phyloP scores from a whole-genome alignment of 2,888 invertebrate genomes.

The Eremobia ochroleuca region DNA sequence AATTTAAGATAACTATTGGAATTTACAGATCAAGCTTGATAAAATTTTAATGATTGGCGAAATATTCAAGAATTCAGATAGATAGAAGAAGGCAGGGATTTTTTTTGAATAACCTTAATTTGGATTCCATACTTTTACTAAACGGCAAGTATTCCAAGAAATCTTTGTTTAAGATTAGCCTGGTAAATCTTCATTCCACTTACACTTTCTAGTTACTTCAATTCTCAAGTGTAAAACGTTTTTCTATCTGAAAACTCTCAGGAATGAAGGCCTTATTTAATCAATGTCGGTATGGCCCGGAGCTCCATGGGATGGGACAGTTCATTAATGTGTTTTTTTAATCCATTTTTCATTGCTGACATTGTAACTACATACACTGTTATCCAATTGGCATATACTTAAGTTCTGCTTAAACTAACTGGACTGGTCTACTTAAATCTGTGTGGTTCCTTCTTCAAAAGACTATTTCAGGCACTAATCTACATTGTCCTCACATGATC shows the following conservation, averaged over 20 bases:
- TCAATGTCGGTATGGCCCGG: conserved; percentile 5
- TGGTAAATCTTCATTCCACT: neutral
- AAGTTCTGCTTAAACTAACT: too few relatives aligned
- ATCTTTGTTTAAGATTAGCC: neutral
- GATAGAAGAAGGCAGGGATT: too few relatives aligned
- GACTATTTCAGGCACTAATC: too few relatives aligned
- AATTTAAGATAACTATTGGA: neutral
- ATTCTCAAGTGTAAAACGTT: conserved; percentile 10
- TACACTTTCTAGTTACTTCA: conserved; percentile 13
- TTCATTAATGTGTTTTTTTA: too few relatives aligned
- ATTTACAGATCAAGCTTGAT: neutral
- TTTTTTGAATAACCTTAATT: neutral
- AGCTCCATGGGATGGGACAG: neutral
- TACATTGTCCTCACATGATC: too few relatives aligned
- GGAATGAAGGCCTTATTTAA: conserved; percentile 10
- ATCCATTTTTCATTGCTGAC: too few relatives aligned
- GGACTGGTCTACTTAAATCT: too few relatives aligned
- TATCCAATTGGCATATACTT: too few relatives aligned
- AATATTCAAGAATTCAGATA: neutral
- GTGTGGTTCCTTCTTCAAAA: too few relatives aligned
- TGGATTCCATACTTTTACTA: neutral
- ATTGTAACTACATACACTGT: too few relatives aligned
- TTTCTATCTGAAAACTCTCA: neutral
- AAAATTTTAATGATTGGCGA: neutral
- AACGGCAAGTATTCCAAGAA: neutral